Evolutionary conservation across 2,888 invertebrate species (phyloP), one percentile per base, ranked within the genome.

Genomic region (Uloborus plumipes): DNA sequence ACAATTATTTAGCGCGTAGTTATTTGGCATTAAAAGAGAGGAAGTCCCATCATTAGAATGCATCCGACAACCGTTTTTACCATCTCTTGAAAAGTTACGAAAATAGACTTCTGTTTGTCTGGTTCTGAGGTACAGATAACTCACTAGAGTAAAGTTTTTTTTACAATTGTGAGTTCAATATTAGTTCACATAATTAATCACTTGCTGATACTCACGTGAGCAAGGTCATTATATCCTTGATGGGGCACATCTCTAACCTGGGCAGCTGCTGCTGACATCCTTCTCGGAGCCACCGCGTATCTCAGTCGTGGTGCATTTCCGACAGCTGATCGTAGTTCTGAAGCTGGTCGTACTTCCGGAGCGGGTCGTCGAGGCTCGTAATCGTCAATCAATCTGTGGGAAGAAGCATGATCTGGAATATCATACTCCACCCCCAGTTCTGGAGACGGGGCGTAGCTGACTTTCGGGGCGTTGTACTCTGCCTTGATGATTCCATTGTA

Each of bases 401-500:
- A 49, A 3, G 20, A 4, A 9, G 51, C 11, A 4, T 2, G 51
- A 14, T 61, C 72, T 64, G 74, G 74, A n/a, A 47, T 49, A 22
- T 62, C 80, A 50, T 80, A 80, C 67, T 80, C 69, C 31, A 80
- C 80, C 14, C 80, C 80, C n/a, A 80, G 58, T 18, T 50, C 49
- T 1, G 73, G 66, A 18, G 70, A 67, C 22, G 73, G 22, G 15
- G 61, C 61, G 58, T 69, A 80, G 18, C 64, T 70, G 11, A 59
- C 64, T 13, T 55, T 47, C 13, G 69, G 80, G 2, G 62, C 58
- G 20, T 65, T 69, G 50, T 69, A 58, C 2, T 53, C 80, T 16
- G 18, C 62, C 18, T 50, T 64, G 4, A 73, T 39, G 16, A 31
- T n/a, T 58, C 22, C 72, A 9, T 72, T 72, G 16, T 73, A 69